Conservation (phyloP, 2,113 vertebrate species). For the Corythornis cristatus region DNA sequence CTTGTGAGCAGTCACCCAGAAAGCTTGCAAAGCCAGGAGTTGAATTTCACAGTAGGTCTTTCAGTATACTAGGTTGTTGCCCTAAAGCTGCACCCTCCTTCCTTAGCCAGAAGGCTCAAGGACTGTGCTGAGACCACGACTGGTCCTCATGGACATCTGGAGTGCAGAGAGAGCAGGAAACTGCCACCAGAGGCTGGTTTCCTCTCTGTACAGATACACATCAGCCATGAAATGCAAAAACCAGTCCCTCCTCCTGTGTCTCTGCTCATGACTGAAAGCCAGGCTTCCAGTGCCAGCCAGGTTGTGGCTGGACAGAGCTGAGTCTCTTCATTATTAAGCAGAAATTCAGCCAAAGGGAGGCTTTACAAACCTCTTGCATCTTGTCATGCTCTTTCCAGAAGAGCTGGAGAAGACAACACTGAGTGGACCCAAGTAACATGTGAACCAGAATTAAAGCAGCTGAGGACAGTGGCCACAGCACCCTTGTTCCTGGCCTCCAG, state of each 20-base stretch:
- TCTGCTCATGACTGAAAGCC: background rate
- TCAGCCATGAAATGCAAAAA: background rate
- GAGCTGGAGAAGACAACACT: background rate
- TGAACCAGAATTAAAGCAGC: background rate
- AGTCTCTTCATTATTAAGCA: background rate
- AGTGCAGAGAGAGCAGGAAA: background rate
- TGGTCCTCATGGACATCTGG: rapidly evolving
- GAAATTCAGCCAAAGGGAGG: background rate
- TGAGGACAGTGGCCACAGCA: background rate
- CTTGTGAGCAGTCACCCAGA: background rate
- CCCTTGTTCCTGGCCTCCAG: background rate
- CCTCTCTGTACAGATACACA: background rate
- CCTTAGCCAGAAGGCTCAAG: background rate
- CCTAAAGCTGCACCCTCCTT: background rate
- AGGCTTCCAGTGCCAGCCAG: background rate
- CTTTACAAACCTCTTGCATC: background rate
- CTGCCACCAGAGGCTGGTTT: background rate
- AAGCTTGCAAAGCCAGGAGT: background rate
- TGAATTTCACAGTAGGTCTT: background rate
- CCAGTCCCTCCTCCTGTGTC: background rate
- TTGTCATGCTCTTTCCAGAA: background rate
- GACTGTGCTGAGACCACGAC: rapidly evolving
- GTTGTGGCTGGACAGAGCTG: background rate
- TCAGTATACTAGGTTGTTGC: background rate
- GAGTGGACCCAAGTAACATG: background rate